Conservation (phyloP, 2,888 invertebrate species). For the Dasysyrphus albostriatus region DNA sequence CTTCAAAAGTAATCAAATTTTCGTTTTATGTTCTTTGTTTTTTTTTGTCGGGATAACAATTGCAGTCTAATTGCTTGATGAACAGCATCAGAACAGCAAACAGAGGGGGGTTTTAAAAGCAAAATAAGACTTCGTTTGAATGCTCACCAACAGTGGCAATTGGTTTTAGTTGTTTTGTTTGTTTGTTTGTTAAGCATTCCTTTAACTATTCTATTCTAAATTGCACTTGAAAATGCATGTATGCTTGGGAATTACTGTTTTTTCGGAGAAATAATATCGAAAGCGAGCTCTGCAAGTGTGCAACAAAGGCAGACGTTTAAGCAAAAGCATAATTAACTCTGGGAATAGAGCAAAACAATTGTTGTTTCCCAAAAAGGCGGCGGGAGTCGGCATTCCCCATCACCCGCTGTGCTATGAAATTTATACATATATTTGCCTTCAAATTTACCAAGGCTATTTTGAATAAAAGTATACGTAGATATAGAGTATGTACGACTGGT, state of each 20-base stretch:
- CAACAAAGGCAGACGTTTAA: constrained; percentile 42
- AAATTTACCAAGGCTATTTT: constrained; percentile 32
- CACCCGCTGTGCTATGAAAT: constrained; percentile 10
- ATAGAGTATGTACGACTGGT: too few relatives aligned
- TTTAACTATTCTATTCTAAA: constrained; percentile 8
- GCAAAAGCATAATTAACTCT: constrained; percentile 67
- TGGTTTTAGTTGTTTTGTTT: neutral
- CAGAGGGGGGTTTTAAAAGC: neutral
- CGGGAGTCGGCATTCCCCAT: neutral
- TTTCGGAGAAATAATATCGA: constrained; percentile 3
- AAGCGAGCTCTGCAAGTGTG: constrained; percentile 38
- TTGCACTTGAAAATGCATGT: constrained; percentile 12
- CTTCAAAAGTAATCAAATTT: constrained; percentile 65
- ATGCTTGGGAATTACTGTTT: constrained; percentile 31
- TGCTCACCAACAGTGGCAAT: constrained; percentile 21
- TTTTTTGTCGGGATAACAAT: constrained; percentile 42
- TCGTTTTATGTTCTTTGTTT: constrained; percentile 17
- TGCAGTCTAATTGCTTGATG: constrained; percentile 55
- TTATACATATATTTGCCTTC: constrained; percentile 19
- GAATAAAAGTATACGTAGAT: neutral
- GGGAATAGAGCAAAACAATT: constrained; percentile 65
- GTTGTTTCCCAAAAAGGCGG: constrained; percentile 48
- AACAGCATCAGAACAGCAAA: constrained; percentile 18
- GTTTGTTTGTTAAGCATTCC: constrained; percentile 42
- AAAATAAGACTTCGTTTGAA: neutral